These are phyloP conservation scores for Thamnophis elegans DNA, from an alignment of 2,797 vertebrate species.

Conservation along the genomic window DNA sequence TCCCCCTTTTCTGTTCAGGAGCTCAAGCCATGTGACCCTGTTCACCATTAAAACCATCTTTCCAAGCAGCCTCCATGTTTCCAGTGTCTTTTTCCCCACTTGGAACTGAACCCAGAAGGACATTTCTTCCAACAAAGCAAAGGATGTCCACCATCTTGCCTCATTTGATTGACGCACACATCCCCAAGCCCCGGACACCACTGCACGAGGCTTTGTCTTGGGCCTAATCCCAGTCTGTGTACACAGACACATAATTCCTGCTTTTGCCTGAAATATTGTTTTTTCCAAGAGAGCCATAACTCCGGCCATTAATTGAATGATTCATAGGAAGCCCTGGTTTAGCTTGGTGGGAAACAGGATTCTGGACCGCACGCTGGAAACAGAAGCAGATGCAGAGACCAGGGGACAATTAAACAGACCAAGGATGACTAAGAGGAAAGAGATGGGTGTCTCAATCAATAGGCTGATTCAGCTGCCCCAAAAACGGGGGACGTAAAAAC, in stretches of 20 bases:
- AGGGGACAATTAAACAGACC: background rate
- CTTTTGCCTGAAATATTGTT: background rate
- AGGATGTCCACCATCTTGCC: background rate
- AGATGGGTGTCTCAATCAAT: slow-evolving; percentile 29
- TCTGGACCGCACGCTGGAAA: background rate
- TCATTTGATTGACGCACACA: background rate
- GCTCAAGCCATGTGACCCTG: too few species aligned
- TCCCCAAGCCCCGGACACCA: background rate
- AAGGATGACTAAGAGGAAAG: slow-evolving; percentile 12
- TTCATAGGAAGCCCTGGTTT: slow-evolving; percentile 6
- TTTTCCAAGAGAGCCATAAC: background rate
- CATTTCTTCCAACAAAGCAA: background rate
- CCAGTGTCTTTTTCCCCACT: too few species aligned
- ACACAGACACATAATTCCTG: background rate
- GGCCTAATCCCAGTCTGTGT: background rate
- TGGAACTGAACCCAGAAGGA: too few species aligned
- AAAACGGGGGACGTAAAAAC: background rate
- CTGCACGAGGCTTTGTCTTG: background rate
- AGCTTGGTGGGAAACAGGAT: slow-evolving; percentile 2
- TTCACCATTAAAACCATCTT: too few species aligned
- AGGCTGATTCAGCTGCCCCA: slow-evolving; percentile 4
- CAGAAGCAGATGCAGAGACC: slow-evolving; percentile 31
- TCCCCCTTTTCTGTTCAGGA: too few species aligned
- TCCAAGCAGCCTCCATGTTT: too few species aligned
- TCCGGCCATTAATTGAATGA: background rate